phyloP scores from a whole-genome alignment of 2,113 vertebrate species.

The Pseudonaja textilis region DNA sequence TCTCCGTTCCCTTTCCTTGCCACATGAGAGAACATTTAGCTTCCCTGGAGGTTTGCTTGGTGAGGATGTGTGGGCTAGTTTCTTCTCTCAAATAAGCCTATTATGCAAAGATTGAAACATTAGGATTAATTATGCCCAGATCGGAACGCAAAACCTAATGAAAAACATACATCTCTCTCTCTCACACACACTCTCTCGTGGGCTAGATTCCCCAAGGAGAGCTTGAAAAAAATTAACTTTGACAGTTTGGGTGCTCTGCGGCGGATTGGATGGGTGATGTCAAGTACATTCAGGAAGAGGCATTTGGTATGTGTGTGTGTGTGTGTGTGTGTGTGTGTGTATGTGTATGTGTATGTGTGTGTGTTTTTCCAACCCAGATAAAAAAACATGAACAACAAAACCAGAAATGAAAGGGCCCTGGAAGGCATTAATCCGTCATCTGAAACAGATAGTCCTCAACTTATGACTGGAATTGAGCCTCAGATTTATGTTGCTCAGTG shows the following conservation, averaged over 20 bases:
- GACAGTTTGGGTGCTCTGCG: slow-evolving; percentile 60
- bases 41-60: slow-evolving; percentile 49
- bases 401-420: slow-evolving; percentile 19
- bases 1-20: slow-evolving; percentile 7
- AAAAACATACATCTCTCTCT: slow-evolving; percentile 66
- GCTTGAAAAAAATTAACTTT: slow-evolving; percentile 64
- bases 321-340: too few relatives aligned
- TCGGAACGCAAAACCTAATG: slow-evolving; percentile 64
- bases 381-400: slow-evolving; percentile 26
- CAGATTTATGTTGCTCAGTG: too few relatives aligned
- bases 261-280: slow-evolving; percentile 49
- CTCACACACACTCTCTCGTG: slow-evolving; percentile 41
- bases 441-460: not conserved
- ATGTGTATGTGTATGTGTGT: not conserved
- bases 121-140: slow-evolving; percentile 71
- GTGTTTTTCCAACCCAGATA: slow-evolving; percentile 19
- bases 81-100: slow-evolving; percentile 64
- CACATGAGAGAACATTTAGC: slow-evolving; percentile 13
- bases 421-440: not conserved
- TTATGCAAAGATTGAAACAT: slow-evolving; percentile 68
- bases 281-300: slow-evolving; percentile 48
- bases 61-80: slow-evolving; percentile 38
- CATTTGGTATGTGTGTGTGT: not conserved
- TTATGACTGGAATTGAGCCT: too few relatives aligned
- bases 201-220: slow-evolving; percentile 60